phyloP scores from a whole-genome alignment of 2,888 invertebrate genomes.

The Brenthis ino region DNA sequence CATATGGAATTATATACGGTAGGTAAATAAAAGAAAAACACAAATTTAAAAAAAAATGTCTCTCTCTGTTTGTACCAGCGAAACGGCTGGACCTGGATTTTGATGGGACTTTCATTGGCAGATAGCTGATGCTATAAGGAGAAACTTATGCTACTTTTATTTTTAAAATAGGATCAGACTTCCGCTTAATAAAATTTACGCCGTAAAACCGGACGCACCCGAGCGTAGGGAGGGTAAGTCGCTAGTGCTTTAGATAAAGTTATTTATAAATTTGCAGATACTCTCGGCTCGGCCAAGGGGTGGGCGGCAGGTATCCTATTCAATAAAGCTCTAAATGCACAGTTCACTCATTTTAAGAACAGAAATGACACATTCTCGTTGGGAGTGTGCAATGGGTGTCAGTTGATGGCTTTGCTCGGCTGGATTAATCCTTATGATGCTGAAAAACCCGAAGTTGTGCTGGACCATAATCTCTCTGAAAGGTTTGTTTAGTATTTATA shows the following conservation, averaged over 20 bases:
- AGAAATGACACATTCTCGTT: conserved; percentile 94
- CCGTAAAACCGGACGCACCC: too few relatives aligned
- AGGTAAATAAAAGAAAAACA: too few relatives aligned
- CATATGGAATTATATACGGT: too few relatives aligned
- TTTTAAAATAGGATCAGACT: too few relatives aligned
- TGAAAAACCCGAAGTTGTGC: conserved; percentile 82
- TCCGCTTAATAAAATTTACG: too few relatives aligned
- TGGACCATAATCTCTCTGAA: conserved; percentile 94
- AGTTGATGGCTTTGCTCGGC: conserved; percentile 95
- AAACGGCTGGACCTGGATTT: too few relatives aligned
- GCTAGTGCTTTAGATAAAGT: neutral
- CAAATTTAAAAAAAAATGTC: too few relatives aligned
- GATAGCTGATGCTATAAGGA: too few relatives aligned
- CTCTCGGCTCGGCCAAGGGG: conserved; percentile 97
- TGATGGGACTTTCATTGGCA: too few relatives aligned
- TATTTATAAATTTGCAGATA: conserved; percentile 82
- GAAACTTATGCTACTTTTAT: too few relatives aligned
- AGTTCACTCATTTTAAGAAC: conserved; percentile 89
- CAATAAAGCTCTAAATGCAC: conserved; percentile 87
- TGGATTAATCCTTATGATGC: conserved; percentile 87
- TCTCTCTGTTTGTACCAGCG: too few relatives aligned
- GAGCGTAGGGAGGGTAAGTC: too few relatives aligned
- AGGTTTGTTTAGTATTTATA: conserved; percentile 79
- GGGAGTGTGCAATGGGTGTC: conserved; percentile 99
- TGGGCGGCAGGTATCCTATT: conserved; percentile 97